Conservation (phyloP, 2,113 vertebrate species). For the Epinephelus lanceolatus region DNA sequence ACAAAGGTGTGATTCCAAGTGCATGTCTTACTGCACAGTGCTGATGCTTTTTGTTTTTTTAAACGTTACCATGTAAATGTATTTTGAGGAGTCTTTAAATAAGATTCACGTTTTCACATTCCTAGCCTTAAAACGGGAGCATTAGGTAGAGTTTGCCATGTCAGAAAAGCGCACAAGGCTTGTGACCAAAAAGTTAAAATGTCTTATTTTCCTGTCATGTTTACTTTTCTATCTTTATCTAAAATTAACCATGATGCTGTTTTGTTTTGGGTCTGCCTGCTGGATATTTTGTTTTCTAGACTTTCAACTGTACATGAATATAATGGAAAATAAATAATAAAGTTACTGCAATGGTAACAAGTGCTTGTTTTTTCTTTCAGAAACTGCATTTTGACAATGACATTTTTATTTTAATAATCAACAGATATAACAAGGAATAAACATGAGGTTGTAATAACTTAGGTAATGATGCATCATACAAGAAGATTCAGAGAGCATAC, state of each 20-base stretch:
- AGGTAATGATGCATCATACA: not conserved
- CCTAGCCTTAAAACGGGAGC: not conserved
- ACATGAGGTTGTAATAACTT: not conserved
- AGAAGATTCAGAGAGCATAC: not conserved
- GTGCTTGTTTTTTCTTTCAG: not conserved
- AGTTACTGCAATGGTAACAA: constrained; percentile 15
- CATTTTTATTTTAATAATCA: constrained; percentile 16
- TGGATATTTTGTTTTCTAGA: constrained; percentile 2
- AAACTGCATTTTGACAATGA: not conserved
- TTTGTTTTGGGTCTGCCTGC: not conserved
- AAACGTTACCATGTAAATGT: not conserved
- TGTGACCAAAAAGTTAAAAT: constrained; percentile 50
- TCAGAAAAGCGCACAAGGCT: constrained; percentile 29
- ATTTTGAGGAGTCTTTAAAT: not conserved
- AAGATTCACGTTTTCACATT: constrained; percentile 1
- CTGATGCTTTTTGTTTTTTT: not conserved
- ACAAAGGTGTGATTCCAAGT: not conserved
- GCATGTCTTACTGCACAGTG: not conserved
- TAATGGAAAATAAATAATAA: constrained; percentile 29
- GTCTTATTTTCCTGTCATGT: constrained; percentile 11
- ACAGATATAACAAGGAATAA: not conserved
- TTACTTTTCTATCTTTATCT: constrained; percentile 15
- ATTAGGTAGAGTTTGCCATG: not conserved
- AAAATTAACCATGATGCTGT: not conserved
- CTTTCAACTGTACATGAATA: constrained; percentile 1